Percentiles rank a stretch among this genome's conserved stretches.
These are phyloP conservation scores for Stenolophus ochropezus DNA, from an alignment of 2,888 invertebrate species.

Conservation along the genomic window DNA sequence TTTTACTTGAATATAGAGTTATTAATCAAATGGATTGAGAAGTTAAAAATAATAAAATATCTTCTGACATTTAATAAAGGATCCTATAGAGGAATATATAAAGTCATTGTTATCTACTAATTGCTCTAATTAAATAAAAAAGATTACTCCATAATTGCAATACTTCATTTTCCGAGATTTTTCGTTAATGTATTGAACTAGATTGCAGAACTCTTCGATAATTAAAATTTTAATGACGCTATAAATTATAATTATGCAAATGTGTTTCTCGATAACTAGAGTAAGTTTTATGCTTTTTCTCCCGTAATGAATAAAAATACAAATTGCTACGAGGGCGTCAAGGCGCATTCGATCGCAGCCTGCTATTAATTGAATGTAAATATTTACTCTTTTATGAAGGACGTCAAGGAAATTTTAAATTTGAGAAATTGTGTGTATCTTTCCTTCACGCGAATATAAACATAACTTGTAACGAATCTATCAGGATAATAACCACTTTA, in stretches of 20 bases:
- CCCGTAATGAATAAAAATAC: slow-evolving; percentile 20
- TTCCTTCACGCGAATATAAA: slow-evolving; percentile 17
- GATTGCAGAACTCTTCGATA: slow-evolving; percentile 1
- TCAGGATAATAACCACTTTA: slow-evolving; percentile 9
- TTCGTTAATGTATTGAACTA: not conserved
- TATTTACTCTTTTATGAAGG: slow-evolving; percentile 22
- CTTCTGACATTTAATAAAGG: too few relatives aligned
- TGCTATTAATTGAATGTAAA: slow-evolving; percentile 41
- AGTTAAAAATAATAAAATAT: too few relatives aligned
- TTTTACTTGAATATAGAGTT: too few relatives aligned
- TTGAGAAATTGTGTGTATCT: slow-evolving; percentile 39
- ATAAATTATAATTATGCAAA: slow-evolving; percentile 37
- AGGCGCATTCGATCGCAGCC: slow-evolving; percentile 7
- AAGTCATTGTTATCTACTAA: not conserved
- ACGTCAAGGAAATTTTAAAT: slow-evolving; percentile 5
- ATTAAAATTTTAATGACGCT: slow-evolving; percentile 26
- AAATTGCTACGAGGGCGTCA: not conserved
- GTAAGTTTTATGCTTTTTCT: slow-evolving; percentile 2
- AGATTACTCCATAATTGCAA: not conserved
- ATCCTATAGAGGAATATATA: not conserved
- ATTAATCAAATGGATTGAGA: too few relatives aligned
- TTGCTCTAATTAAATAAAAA: not conserved
- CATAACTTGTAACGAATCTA: slow-evolving; percentile 37
- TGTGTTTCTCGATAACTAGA: slow-evolving; percentile 23
- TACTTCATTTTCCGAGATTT: not conserved